Evolutionary conservation across 2,113 vertebrate genomes (phyloP).

Genomic region (Archilochus colubris): DNA sequence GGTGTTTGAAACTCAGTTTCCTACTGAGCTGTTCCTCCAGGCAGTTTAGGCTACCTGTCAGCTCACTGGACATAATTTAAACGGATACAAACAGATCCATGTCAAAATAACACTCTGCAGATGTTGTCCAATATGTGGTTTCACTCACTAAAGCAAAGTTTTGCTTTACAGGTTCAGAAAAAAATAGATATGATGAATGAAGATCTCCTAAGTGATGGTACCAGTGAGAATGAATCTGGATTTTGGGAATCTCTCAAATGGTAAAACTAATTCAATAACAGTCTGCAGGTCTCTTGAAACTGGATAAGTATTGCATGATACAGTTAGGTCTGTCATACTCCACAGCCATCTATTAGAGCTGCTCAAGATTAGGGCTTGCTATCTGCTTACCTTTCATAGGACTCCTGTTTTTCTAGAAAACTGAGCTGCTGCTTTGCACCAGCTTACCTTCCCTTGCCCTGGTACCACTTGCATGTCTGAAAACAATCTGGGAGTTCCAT

Average conservation of each 20-base stretch:
- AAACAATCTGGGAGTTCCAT: neutral
- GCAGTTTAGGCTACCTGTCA: neutral
- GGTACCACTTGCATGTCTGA: neutral
- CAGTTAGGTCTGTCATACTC: neutral
- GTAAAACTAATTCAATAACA: constrained; percentile 64
- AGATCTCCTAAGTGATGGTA: constrained; percentile 91
- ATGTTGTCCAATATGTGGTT: neutral
- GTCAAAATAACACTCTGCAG: neutral
- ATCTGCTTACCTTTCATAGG: neutral
- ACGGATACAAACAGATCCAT: neutral
- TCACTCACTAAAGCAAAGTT: neutral
- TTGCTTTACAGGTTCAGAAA: constrained; percentile 90
- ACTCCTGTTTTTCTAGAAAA: neutral
- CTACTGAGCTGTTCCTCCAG: neutral
- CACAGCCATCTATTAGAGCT: neutral
- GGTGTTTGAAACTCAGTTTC: neutral
- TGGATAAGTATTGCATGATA: neutral
- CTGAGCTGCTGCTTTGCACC: neutral
- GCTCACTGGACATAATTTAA: neutral
- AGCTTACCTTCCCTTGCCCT: neutral
- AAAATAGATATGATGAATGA: constrained; percentile 94
- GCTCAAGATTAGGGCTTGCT: neutral
- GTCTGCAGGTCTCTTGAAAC: neutral
- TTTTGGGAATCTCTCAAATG: constrained; percentile 97
- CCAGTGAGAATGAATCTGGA: constrained; percentile 87